phyloP scores from a whole-genome alignment of 2,113 vertebrate species.

The Erythrolamprus reginae region DNA sequence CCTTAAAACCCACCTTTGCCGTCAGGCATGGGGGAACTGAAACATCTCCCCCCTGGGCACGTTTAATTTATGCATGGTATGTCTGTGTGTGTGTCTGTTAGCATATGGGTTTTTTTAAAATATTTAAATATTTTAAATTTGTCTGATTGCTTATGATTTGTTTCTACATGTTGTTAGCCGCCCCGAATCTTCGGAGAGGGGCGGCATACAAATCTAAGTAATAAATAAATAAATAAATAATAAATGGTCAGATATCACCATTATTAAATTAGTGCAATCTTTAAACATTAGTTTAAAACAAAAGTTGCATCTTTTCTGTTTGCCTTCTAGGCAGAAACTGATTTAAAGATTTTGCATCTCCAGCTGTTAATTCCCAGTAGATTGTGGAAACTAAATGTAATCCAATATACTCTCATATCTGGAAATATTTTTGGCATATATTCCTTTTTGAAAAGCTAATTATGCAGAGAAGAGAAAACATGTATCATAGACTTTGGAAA shows the following conservation, averaged over 20 bases:
- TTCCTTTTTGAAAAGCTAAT: neutral
- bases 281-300: conserved; percentile 21
- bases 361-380: conserved; percentile 47
- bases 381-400: conserved; percentile 45
- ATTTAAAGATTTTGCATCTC: conserved; percentile 53
- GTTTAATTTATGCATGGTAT: too few relatives aligned
- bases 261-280: neutral
- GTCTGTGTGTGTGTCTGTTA: too few relatives aligned
- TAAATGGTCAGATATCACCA: neutral
- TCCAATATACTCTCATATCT: neutral
- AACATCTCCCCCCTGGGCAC: too few relatives aligned
- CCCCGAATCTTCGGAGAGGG: too few relatives aligned
- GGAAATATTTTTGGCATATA: conserved; percentile 4
- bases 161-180: too few relatives aligned
- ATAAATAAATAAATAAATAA: too few relatives aligned
- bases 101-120: too few relatives aligned
- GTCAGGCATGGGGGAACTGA: too few relatives aligned
- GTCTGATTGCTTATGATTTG: too few relatives aligned
- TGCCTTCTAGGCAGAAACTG: conserved; percentile 35
- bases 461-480: conserved; percentile 13
- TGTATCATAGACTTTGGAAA: neutral
- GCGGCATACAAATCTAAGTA: too few relatives aligned
- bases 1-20: too few relatives aligned
- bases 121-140: too few relatives aligned
- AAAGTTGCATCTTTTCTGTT: neutral